These are phyloP conservation scores for Athene cunicularia DNA, from an alignment of 2,113 vertebrate genomes.

Conservation along the genomic window DNA sequence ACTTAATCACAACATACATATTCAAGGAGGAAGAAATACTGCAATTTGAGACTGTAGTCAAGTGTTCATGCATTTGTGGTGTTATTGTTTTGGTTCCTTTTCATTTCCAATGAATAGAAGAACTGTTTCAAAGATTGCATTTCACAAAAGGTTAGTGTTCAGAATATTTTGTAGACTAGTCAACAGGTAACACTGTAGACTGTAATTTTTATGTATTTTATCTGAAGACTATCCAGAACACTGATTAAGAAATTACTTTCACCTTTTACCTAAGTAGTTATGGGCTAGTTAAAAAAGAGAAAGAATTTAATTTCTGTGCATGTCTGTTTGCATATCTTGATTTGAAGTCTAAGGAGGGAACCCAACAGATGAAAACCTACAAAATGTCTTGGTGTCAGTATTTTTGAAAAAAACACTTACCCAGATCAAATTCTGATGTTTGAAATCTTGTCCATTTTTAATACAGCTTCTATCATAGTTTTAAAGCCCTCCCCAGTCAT, in stretches of 20 bases:
- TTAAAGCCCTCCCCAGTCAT: background rate
- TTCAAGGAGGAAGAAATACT: background rate
- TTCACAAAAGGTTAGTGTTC: background rate
- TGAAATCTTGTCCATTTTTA: background rate
- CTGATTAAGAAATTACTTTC: background rate
- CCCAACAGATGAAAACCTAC: background rate
- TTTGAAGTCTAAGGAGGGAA: background rate
- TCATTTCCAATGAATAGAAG: background rate
- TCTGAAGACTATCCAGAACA: background rate
- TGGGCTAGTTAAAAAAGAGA: background rate
- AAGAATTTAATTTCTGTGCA: background rate
- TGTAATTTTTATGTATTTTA: background rate
- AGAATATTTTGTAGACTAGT: background rate
- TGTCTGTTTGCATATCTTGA: background rate
- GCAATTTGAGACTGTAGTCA: background rate
- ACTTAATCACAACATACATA: background rate
- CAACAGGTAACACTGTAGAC: background rate
- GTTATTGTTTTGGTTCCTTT: background rate
- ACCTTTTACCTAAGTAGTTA: background rate
- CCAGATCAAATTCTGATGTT: background rate
- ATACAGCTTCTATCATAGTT: rapidly evolving
- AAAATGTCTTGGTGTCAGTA: rapidly evolving
- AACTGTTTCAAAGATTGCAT: background rate
- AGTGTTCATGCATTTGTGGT: background rate
- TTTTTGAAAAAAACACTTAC: background rate